phyloP scores from a whole-genome alignment of 2,888 invertebrate genomes.

The Harmothoe impar region DNA sequence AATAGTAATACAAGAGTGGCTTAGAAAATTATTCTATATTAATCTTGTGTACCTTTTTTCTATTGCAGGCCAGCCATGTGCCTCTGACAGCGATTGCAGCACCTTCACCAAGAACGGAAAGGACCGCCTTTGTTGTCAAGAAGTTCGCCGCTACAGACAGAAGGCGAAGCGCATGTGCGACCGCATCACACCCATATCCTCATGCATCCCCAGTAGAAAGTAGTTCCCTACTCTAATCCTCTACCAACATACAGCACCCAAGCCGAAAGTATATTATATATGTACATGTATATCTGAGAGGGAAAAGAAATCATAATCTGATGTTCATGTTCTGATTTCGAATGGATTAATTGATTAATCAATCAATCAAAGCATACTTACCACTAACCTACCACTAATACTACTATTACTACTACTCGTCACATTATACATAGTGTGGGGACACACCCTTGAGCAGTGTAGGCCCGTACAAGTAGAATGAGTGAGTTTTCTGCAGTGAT shows the following conservation, averaged over 20 bases:
- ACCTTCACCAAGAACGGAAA: conserved; percentile 54
- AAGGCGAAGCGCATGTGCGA: conserved; percentile 65
- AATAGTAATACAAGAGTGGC: no score
- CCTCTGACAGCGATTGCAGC: conserved; percentile 58
- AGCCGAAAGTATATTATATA: conserved; percentile 41
- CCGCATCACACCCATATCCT: conserved; percentile 66
- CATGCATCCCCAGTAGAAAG: conserved; percentile 60
- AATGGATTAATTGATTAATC: background rate
- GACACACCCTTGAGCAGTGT: background rate
- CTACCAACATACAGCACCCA: background rate
- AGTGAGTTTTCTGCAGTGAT: background rate
- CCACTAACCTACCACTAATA: background rate
- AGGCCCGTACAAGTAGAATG: background rate
- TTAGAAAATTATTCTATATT: no score
- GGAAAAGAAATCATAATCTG: conserved; percentile 36
- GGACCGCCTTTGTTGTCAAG: conserved; percentile 65
- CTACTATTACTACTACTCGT: background rate
- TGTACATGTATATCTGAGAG: conserved; percentile 21
- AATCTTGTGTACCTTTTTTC: background rate
- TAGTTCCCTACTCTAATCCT: background rate
- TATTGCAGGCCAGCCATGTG: conserved; percentile 60
- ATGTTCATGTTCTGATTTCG: conserved; percentile 7
- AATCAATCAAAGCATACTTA: background rate
- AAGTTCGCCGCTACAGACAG: conserved; percentile 64
- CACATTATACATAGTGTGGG: background rate